phyloP scores from a whole-genome alignment of 1,140 invertebrate species.

The Trichonephila clavipes region DNA sequence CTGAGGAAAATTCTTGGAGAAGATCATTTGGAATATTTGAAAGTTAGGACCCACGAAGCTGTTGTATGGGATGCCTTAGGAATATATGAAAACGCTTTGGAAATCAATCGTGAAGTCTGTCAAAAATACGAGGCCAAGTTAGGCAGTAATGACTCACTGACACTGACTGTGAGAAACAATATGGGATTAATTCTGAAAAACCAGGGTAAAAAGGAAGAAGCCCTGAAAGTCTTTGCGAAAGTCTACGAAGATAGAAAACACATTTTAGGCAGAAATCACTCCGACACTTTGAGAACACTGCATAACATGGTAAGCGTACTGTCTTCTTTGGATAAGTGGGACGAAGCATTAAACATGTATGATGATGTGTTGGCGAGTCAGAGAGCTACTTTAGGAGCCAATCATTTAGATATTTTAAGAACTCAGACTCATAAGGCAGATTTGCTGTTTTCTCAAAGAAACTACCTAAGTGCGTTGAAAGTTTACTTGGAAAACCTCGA shows the following conservation, averaged over 20 bases:
- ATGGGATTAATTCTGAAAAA: slow-evolving; percentile 24
- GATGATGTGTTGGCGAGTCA: slow-evolving; percentile 77
- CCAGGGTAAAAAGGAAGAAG: slow-evolving; percentile 52
- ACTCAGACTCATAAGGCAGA: slow-evolving; percentile 70
- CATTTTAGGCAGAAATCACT: slow-evolving; percentile 78
- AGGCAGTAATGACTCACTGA: not conserved
- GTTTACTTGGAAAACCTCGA: slow-evolving; percentile 77
- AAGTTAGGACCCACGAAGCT: slow-evolving; percentile 78
- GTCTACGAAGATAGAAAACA: slow-evolving; percentile 77
- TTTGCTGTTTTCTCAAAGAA: slow-evolving; percentile 49
- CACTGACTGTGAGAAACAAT: slow-evolving; percentile 44
- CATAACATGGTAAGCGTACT: slow-evolving; percentile 62
- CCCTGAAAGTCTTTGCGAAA: slow-evolving; percentile 72
- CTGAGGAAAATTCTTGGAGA: slow-evolving; percentile 77
- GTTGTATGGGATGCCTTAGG: slow-evolving; percentile 76
- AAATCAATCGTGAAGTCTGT: not conserved
- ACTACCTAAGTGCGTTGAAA: slow-evolving; percentile 27
- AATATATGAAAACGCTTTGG: slow-evolving; percentile 78
- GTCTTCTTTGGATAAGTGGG: slow-evolving; percentile 1
- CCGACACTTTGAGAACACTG: slow-evolving; percentile 78
- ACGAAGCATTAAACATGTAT: slow-evolving; percentile 64
- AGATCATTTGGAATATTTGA: slow-evolving; percentile 76
- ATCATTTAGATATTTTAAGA: slow-evolving; percentile 78
- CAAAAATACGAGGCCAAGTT: not conserved
- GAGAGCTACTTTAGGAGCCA: slow-evolving; percentile 76